Evolutionary conservation across 2,888 invertebrate species (phyloP).

Genomic region (Eudiplozoon nipponicum): DNA sequence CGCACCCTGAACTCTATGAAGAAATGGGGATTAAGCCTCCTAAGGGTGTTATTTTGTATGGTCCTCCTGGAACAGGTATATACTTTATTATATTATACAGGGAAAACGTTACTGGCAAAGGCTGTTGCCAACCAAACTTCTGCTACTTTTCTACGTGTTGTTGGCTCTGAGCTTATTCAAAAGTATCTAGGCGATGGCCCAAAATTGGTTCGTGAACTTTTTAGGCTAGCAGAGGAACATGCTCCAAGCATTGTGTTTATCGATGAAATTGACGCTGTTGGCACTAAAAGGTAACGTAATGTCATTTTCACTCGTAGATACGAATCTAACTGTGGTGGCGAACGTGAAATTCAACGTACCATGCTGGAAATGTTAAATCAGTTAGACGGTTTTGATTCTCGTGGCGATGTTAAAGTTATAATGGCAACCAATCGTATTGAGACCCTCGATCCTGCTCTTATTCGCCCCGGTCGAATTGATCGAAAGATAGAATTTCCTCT

Average conservation of each 20-base stretch:
- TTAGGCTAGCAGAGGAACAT: conserved; percentile 94
- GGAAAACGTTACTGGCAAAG: conserved; percentile 78
- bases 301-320: conserved; percentile 44
- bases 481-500: conserved; percentile 94
- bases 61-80: conserved; percentile 69
- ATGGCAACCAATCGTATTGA: conserved; percentile 45
- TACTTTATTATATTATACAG: no score
- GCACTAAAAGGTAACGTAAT: conserved; percentile 41
- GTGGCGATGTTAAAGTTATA: conserved; percentile 55
- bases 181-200: conserved; percentile 97
- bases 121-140: conserved; percentile 98
- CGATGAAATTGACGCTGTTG: conserved; percentile 95
- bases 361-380: conserved; percentile 96
- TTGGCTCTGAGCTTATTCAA: conserved; percentile 92
- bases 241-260: conserved; percentile 97
- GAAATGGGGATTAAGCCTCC: conserved; percentile 99
- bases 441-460: conserved; percentile 80
- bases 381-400: conserved; percentile 75
- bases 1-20: conserved; percentile 96
- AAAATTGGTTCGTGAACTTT: conserved; percentile 75
- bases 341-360: conserved; percentile 89
- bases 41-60: conserved; percentile 88
- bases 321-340: conserved; percentile 93
- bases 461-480: conserved; percentile 89
- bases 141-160: conserved; percentile 82